A percentile compares a stretch with the other conserved stretches of the same genome.
Conservation (phyloP, 2,113 vertebrate genomes). For the Brachyistius frenatus region DNA sequence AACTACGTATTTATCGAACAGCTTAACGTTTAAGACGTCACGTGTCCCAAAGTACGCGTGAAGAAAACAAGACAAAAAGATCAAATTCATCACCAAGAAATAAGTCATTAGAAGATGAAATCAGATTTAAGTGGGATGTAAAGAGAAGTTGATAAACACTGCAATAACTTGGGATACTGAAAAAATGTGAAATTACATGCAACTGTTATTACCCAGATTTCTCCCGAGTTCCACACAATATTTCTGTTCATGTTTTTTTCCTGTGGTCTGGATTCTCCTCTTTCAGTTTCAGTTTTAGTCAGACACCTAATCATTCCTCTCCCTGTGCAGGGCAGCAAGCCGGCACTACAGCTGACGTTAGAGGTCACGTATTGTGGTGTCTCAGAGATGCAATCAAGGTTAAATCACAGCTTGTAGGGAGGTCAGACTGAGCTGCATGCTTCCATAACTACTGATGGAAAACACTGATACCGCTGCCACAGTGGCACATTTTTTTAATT, state of each 20-base stretch:
- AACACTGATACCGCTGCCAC: slow-evolving; percentile 5
- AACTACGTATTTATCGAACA: neutral
- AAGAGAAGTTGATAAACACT: neutral
- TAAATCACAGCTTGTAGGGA: neutral
- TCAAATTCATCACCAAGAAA: neutral
- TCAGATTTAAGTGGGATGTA: neutral
- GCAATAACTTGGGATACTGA: neutral
- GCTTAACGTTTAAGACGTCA: neutral
- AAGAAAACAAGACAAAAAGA: neutral
- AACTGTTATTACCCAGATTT: neutral
- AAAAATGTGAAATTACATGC: too few relatives aligned
- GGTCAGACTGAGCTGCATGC: neutral
- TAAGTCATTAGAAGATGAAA: neutral
- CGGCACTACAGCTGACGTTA: neutral
- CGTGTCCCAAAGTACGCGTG: neutral
- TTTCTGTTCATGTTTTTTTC: neutral
- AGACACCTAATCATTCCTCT: too few relatives aligned
- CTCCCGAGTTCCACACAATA: neutral
- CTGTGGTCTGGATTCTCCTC: too few relatives aligned
- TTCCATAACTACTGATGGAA: neutral
- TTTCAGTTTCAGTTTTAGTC: too few relatives aligned
- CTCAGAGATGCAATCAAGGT: neutral
- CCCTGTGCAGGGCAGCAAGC: too few relatives aligned
- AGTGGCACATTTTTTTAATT: neutral
- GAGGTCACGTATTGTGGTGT: neutral